phyloP scores from a whole-genome alignment of 2,888 invertebrate species.

The Calliscelio sp. region DNA sequence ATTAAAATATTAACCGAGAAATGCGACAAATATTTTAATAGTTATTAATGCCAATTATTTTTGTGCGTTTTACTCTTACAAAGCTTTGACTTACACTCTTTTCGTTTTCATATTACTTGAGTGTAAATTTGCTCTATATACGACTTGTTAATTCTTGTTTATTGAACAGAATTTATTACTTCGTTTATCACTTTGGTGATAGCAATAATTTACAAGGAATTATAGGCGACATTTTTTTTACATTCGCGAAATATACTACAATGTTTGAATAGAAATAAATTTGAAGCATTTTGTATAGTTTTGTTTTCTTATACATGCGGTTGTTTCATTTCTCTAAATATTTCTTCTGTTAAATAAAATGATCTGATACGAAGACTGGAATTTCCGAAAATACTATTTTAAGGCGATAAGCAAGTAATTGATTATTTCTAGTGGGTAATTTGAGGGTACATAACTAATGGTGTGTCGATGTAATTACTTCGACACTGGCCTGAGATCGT shows the following conservation, averaged over 20 bases:
- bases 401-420: constrained; percentile 13
- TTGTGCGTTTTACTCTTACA: constrained; percentile 3
- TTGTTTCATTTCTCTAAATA: too few relatives aligned
- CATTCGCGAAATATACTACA: too few relatives aligned
- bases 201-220: constrained; percentile 31
- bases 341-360: not conserved
- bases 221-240: not conserved
- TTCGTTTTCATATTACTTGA: constrained; percentile 26
- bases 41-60: constrained; percentile 50
- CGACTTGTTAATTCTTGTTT: constrained; percentile 58
- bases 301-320: too few relatives aligned
- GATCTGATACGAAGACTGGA: not conserved
- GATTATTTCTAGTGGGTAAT: constrained; percentile 39
- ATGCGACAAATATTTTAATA: constrained; percentile 45
- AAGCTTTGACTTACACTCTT: constrained; percentile 42
- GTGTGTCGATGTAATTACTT: constrained; percentile 33
- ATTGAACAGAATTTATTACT: constrained; percentile 55
- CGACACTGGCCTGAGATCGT: too few relatives aligned
- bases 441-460: constrained; percentile 32
- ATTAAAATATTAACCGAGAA: too few relatives aligned
- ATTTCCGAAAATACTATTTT: not conserved
- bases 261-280: too few relatives aligned
- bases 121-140: constrained; percentile 39
- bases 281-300: too few relatives aligned
- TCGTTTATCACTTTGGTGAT: constrained; percentile 40